These are phyloP conservation scores for Bubo scandiacus DNA, from an alignment of 2,113 vertebrate species.

Conservation along the genomic window DNA sequence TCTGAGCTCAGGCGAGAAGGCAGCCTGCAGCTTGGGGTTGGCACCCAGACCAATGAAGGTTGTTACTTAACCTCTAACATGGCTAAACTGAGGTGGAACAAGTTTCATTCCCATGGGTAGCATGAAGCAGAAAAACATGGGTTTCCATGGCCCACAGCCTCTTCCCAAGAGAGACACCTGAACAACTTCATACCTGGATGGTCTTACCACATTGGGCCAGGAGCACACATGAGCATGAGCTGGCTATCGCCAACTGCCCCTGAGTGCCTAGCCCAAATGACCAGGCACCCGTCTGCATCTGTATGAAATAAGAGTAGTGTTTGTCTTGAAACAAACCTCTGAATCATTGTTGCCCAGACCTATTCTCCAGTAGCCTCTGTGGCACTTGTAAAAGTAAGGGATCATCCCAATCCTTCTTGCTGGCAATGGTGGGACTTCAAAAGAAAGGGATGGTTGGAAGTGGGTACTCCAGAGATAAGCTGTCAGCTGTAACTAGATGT, in stretches of 20 bases:
- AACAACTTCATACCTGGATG: neutral
- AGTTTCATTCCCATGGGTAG: neutral
- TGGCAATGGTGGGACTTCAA: neutral
- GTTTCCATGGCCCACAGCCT: neutral
- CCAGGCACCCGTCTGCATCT: neutral
- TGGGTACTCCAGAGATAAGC: neutral
- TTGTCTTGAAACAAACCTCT: neutral
- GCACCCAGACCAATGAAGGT: neutral
- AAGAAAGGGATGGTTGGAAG: neutral
- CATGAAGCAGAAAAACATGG: neutral
- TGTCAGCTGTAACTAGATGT: neutral
- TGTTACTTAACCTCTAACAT: neutral
- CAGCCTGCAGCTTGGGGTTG: rapidly evolving
- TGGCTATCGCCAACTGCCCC: neutral
- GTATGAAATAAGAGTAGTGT: neutral
- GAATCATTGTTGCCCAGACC: neutral
- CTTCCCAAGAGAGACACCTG: neutral
- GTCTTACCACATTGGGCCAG: neutral
- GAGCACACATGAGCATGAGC: neutral
- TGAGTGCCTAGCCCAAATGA: neutral
- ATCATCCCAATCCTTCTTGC: neutral
- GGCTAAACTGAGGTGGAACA: neutral
- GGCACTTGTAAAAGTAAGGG: neutral
- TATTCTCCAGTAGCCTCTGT: neutral
- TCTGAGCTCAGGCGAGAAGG: neutral